Conservation (phyloP, 2,797 vertebrate species). For the Chrysolophus pictus region DNA sequence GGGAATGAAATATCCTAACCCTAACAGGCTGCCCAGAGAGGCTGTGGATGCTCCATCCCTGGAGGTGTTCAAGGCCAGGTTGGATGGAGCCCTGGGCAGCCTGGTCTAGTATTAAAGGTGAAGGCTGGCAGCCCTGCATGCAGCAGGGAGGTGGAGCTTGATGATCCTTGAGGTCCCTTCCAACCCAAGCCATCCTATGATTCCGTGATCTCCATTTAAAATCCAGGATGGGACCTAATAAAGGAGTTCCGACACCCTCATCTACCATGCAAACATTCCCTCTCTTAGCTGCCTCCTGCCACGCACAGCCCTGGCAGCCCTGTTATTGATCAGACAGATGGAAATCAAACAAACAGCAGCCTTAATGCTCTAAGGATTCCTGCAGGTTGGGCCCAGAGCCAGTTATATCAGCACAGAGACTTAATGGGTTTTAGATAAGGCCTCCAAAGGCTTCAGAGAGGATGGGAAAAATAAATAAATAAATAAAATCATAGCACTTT, state of each 20-base stretch:
- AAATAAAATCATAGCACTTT: neutral
- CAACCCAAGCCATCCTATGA: too few species aligned
- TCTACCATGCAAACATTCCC: conserved; percentile 7
- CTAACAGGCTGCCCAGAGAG: too few species aligned
- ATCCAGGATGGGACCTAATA: neutral
- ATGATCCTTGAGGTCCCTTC: too few species aligned
- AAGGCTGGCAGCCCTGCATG: too few species aligned
- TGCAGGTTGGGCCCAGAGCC: neutral
- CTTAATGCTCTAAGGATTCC: conserved; percentile 18
- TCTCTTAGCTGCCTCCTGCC: neutral
- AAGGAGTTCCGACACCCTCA: neutral
- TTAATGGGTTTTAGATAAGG: conserved; percentile 32
- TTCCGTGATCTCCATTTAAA: neutral
- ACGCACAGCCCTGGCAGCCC: conserved; percentile 21
- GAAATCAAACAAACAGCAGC: conserved; percentile 32
- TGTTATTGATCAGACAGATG: conserved; percentile 19
- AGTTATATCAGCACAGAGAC: neutral
- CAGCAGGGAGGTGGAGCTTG: too few species aligned
- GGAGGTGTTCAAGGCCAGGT: too few species aligned
- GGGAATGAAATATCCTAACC: neutral
- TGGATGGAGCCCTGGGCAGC: too few species aligned
- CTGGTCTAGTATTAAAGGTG: too few species aligned
- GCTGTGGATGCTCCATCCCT: too few species aligned
- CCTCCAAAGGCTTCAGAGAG: neutral
- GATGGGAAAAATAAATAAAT: neutral